phyloP scores from a whole-genome alignment of 92 coral and sea anemone species.

The Paragorgia papillata region DNA sequence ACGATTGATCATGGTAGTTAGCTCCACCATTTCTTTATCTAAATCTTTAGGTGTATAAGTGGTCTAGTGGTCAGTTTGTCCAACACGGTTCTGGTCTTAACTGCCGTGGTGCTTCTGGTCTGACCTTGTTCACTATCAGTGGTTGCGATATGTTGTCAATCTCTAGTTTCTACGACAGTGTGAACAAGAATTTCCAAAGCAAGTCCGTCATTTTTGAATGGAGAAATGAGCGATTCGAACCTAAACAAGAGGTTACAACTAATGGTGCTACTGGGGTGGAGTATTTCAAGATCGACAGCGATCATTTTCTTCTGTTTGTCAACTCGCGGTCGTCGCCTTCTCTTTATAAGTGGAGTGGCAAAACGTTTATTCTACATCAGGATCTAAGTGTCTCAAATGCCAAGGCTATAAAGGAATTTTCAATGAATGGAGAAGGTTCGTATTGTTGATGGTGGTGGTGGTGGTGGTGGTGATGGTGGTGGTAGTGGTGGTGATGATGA shows the following conservation, averaged over 20 bases:
- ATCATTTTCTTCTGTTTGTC: constrained; percentile 76
- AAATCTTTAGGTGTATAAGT: constrained; percentile 75
- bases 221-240: constrained; percentile 54
- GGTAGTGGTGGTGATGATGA: too few species aligned
- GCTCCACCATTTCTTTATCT: too few species aligned
- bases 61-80: constrained; percentile 61
- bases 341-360: constrained; percentile 64
- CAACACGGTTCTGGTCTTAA: constrained; percentile 52
- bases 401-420: constrained; percentile 65
- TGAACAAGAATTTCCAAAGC: constrained; percentile 55
- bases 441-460: background rate
- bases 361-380: constrained; percentile 53
- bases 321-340: constrained; percentile 67
- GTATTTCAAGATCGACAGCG: constrained; percentile 67
- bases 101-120: constrained; percentile 83
- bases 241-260: constrained; percentile 73
- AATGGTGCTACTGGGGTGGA: constrained; percentile 86
- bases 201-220: constrained; percentile 81
- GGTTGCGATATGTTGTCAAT: constrained; percentile 69
- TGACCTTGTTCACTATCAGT: constrained; percentile 69
- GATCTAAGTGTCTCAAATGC: constrained; percentile 52
- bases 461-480: too few species aligned
- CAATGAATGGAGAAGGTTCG: constrained; percentile 62
- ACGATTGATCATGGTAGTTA: too few species aligned
- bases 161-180: constrained; percentile 72